These are phyloP conservation scores for Pungitius pungitius DNA, from an alignment of 2,113 vertebrate species.

Conservation along the genomic window DNA sequence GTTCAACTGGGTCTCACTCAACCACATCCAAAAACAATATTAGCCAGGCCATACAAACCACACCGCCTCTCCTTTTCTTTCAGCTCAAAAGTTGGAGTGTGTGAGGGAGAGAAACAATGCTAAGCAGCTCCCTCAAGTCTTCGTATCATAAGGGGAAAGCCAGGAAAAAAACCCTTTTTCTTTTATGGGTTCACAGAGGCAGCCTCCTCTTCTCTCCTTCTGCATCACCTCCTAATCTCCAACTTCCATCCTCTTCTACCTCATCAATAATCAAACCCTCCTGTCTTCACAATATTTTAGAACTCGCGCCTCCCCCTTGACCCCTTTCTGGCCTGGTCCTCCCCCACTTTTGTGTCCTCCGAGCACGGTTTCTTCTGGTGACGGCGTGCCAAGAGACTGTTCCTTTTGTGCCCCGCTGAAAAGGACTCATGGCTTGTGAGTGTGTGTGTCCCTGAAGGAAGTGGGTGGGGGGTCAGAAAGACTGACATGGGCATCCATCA, in stretches of 20 bases:
- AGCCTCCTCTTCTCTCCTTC: constrained; percentile 11
- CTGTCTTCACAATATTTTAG: constrained; percentile 18
- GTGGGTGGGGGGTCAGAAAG: constrained; percentile 45
- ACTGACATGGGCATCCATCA: constrained; percentile 73
- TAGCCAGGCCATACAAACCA: too few species aligned
- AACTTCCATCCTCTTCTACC: not conserved
- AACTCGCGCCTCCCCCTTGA: not conserved
- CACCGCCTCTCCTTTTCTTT: too few species aligned
- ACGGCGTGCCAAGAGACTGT: constrained; percentile 60
- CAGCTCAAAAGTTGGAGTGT: constrained; percentile 63
- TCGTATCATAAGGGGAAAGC: constrained; percentile 29
- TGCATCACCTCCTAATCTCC: not conserved
- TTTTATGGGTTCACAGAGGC: constrained; percentile 12
- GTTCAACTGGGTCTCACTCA: too few species aligned
- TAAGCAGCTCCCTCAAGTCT: constrained; percentile 52
- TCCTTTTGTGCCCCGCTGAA: constrained; percentile 64
- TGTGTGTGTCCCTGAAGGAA: constrained; percentile 20
- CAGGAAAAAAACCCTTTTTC: constrained; percentile 22
- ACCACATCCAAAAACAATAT: too few species aligned
- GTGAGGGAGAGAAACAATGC: constrained; percentile 50
- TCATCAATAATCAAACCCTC: constrained; percentile 27
- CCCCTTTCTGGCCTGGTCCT: not conserved
- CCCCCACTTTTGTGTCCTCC: constrained; percentile 34
- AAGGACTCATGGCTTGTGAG: constrained; percentile 24
- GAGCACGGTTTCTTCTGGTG: constrained; percentile 54